These are phyloP conservation scores for Enteromius paludinosus DNA, from an alignment of 2,797 vertebrate genomes.

Conservation along the genomic window DNA sequence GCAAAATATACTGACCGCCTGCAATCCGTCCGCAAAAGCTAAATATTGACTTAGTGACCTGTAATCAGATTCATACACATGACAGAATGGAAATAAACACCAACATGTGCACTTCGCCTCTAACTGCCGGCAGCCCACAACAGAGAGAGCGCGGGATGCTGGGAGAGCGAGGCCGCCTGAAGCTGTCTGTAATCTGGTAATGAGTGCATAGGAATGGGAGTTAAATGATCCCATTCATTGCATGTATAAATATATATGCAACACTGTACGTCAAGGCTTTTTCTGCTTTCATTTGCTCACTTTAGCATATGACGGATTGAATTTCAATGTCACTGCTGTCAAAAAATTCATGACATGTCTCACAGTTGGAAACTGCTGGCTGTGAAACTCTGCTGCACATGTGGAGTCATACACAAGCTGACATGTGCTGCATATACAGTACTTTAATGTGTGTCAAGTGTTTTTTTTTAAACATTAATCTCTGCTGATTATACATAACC, in stretches of 20 bases:
- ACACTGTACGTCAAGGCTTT: constrained; percentile 27
- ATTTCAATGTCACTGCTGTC: constrained; percentile 26
- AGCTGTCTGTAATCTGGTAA: constrained; percentile 68
- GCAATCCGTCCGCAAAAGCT: constrained; percentile 80
- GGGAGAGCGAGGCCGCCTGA: constrained; percentile 64
- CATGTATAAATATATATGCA: constrained; percentile 54
- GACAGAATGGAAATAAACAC: constrained; percentile 84
- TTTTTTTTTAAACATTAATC: constrained; percentile 3
- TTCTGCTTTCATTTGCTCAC: constrained; percentile 10
- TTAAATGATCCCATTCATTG: constrained; percentile 62
- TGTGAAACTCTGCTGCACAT: constrained; percentile 26
- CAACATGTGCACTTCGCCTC: constrained; percentile 74
- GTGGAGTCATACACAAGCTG: constrained; percentile 18
- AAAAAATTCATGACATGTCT: constrained; percentile 34
- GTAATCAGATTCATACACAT: constrained; percentile 84
- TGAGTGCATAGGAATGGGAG: constrained; percentile 68
- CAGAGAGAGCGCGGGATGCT: constrained; percentile 63
- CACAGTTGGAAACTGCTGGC: not conserved
- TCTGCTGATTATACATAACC: constrained; percentile 14
- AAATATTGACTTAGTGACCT: constrained; percentile 86
- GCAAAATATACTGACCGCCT: constrained; percentile 78
- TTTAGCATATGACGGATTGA: not conserved
- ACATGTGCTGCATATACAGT: constrained; percentile 6
- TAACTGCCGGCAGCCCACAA: constrained; percentile 71
- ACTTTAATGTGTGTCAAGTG: constrained; percentile 3